Evolutionary conservation across 2,797 vertebrate genomes (phyloP).

Genomic region (Taenioides sp.): DNA sequence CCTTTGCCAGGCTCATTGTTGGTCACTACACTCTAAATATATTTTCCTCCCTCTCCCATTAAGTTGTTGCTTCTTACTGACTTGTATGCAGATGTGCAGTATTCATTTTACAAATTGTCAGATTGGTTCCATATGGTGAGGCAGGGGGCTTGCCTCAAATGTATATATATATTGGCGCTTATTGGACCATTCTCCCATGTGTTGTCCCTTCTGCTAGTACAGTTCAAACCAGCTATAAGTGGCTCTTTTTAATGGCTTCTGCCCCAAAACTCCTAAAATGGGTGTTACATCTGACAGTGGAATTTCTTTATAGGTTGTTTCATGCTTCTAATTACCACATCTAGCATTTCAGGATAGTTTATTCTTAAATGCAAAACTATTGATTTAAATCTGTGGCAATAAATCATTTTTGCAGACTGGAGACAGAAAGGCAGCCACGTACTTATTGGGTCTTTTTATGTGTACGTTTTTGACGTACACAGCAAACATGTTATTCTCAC

Average conservation of each 20-base stretch:
- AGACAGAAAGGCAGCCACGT: conserved; percentile 28
- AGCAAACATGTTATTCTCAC: conserved; percentile 78
- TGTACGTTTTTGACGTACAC: conserved; percentile 66
- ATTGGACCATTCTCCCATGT: conserved; percentile 51
- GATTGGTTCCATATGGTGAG: conserved; percentile 80
- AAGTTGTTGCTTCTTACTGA: conserved; percentile 31
- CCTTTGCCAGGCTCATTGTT: conserved; percentile 47
- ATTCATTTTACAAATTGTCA: conserved; percentile 56
- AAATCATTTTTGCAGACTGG: conserved; percentile 18
- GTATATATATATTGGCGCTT: conserved; percentile 70
- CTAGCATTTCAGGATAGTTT: conserved; percentile 26
- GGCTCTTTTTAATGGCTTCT: conserved; percentile 61
- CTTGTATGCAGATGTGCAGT: conserved; percentile 23
- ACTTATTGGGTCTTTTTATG: conserved; percentile 35
- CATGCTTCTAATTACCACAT: conserved; percentile 30
- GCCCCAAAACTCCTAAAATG: conserved; percentile 46
- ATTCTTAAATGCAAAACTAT: conserved; percentile 28
- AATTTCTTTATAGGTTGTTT: conserved; percentile 34
- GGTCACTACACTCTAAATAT: conserved; percentile 42
- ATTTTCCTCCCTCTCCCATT: conserved; percentile 42
- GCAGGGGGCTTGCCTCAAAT: conserved; percentile 54
- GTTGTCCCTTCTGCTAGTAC: conserved; percentile 51
- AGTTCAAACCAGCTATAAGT: conserved; percentile 59
- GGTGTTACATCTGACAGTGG: conserved; percentile 35
- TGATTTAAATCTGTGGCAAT: conserved; percentile 11